Percentiles rank a stretch among this genome's conserved stretches.
Evolutionary conservation across 2,888 invertebrate species (phyloP).

Genomic region (Tenthredo mesomela): DNA sequence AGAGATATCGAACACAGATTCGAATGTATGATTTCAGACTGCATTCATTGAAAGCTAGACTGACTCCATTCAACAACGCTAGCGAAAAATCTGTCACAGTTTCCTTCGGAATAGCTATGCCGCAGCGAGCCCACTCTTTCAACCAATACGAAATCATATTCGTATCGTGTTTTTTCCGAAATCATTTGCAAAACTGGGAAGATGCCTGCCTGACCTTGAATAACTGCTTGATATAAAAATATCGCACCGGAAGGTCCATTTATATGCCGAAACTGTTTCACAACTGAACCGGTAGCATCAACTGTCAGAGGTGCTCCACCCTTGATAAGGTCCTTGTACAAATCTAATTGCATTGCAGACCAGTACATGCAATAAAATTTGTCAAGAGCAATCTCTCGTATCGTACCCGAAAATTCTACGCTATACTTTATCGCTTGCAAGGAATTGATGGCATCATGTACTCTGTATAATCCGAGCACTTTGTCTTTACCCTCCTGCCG

Average conservation of each 20-base stretch:
- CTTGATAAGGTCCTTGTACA: neutral
- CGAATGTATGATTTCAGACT: slow-evolving; percentile 13
- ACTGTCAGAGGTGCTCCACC: neutral
- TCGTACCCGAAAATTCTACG: neutral
- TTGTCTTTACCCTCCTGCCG: neutral
- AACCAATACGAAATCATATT: neutral
- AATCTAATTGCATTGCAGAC: neutral
- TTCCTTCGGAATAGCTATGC: neutral
- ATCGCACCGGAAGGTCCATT: neutral
- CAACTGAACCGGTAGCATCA: neutral
- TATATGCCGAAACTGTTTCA: neutral
- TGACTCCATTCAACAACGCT: neutral
- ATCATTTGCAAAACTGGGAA: neutral
- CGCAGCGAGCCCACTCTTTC: neutral
- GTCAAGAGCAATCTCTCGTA: neutral
- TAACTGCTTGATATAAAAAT: neutral
- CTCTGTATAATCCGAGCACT: neutral
- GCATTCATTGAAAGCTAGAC: neutral
- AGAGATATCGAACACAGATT: neutral
- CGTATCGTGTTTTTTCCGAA: neutral
- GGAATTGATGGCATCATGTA: slow-evolving; percentile 27
- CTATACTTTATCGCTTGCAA: slow-evolving; percentile 34
- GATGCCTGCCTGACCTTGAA: neutral
- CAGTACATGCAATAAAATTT: slow-evolving; percentile 1
- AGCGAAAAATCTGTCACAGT: neutral